These are phyloP conservation scores for Eidolon dupreanum DNA, from an alignment of 2,797 vertebrate species.

Conservation along the genomic window DNA sequence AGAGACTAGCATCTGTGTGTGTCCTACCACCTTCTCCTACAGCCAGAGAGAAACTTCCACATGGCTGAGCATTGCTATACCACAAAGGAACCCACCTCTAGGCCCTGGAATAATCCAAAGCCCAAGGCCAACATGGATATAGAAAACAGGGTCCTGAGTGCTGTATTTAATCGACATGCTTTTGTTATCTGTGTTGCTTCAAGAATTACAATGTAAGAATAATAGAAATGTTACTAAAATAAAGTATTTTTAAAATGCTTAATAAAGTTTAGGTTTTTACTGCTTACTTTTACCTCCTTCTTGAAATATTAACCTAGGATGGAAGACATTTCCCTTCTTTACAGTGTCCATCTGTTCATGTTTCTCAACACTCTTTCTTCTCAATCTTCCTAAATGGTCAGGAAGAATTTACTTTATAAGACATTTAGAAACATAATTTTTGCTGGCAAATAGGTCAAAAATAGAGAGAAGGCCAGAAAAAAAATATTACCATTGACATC, in stretches of 20 bases:
- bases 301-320: not conserved
- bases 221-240: too few relatives aligned
- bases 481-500: not conserved
- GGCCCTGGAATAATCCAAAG: not conserved
- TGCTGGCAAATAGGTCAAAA: not conserved
- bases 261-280: not conserved
- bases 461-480: not conserved
- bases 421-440: not conserved
- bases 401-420: not conserved
- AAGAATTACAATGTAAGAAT: not conserved
- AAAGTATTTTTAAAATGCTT: not conserved
- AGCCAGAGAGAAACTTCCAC: not conserved
- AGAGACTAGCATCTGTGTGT: not conserved
- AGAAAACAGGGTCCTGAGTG: not conserved
- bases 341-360: too few relatives aligned
- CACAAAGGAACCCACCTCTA: not conserved
- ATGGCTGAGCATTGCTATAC: fast-evolving
- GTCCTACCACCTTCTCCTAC: not conserved
- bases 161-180: too few relatives aligned
- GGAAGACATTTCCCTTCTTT: not conserved
- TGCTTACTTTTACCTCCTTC: not conserved
- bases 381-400: not conserved
- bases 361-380: not conserved
- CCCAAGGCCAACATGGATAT: not conserved
- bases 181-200: not conserved